These are phyloP conservation scores for Perca fluviatilis DNA, from an alignment of 2,113 vertebrate genomes.

Conservation along the genomic window DNA sequence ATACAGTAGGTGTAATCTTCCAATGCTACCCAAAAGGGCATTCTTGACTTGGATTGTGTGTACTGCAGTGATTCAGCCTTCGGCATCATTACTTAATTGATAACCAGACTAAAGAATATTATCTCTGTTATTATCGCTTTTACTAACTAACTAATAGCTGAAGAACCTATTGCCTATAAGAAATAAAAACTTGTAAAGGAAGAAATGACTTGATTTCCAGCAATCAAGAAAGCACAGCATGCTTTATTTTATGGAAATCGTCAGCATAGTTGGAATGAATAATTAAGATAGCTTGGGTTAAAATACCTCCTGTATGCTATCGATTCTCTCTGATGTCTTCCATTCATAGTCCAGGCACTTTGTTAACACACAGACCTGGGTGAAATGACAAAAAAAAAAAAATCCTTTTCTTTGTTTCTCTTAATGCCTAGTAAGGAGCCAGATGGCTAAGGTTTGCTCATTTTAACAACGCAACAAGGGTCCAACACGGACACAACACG, in stretches of 20 bases:
- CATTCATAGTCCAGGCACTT: slow-evolving; percentile 5
- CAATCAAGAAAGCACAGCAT: slow-evolving; percentile 11
- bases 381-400: neutral
- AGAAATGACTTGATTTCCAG: slow-evolving; percentile 2
- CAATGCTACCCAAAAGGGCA: slow-evolving; percentile 46
- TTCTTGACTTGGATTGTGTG: slow-evolving; percentile 47
- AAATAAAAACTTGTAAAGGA: neutral
- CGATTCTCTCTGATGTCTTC: slow-evolving; percentile 32
- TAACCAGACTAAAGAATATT: neutral
- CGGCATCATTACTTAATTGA: slow-evolving; percentile 8
- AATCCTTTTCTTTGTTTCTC: slow-evolving; percentile 10
- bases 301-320: slow-evolving; percentile 32
- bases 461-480: slow-evolving; percentile 12
- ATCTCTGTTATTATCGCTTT: neutral
- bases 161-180: slow-evolving; percentile 6
- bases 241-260: slow-evolving; percentile 27
- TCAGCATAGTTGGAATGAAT: slow-evolving; percentile 45
- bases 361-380: slow-evolving; percentile 9
- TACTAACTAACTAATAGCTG: neutral
- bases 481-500: neutral
- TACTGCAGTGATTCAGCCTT: slow-evolving; percentile 20
- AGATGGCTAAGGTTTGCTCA: slow-evolving; percentile 13
- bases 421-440: slow-evolving; percentile 6
- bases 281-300: slow-evolving; percentile 37
- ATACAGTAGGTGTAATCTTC: slow-evolving; percentile 40